A percentile compares a stretch with the other conserved stretches of the same genome.
Evolutionary conservation across 2,888 invertebrate species (phyloP).

Genomic region (Drosophila setosimentum): DNA sequence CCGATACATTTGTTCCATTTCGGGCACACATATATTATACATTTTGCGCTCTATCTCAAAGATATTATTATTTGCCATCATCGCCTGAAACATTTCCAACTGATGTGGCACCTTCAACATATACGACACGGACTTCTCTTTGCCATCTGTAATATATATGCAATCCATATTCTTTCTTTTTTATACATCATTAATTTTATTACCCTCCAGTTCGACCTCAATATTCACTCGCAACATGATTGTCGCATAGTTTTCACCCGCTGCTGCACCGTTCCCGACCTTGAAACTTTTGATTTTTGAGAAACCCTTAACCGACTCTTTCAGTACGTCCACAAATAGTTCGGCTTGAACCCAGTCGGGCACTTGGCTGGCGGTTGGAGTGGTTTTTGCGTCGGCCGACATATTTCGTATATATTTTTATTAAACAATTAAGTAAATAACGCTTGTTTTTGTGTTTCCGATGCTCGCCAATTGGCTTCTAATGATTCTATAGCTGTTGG

Average conservation of each 20-base stretch:
- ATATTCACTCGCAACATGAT: conserved; percentile 74
- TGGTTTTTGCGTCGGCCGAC: conserved; percentile 30
- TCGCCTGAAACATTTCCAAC: conserved; percentile 28
- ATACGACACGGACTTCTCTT: conserved; percentile 53
- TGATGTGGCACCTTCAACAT: conserved; percentile 67
- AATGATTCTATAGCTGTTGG: conserved; percentile 3
- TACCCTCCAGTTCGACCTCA: conserved; percentile 74
- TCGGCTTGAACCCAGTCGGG: conserved; percentile 61
- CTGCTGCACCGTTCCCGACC: conserved; percentile 52
- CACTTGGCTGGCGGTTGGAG: conserved; percentile 19
- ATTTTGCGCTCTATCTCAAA: conserved; percentile 76
- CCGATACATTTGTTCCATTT: conserved; percentile 74
- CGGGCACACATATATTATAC: conserved; percentile 71
- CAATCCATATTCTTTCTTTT: neutral
- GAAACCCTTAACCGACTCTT: conserved; percentile 46
- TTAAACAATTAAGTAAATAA: neutral
- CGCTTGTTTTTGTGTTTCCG: neutral
- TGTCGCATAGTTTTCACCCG: conserved; percentile 83
- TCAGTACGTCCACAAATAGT: conserved; percentile 50
- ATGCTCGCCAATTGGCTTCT: conserved; percentile 15
- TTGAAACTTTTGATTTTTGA: conserved; percentile 52
- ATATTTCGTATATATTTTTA: conserved; percentile 22
- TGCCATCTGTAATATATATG: conserved; percentile 37
- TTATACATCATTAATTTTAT: neutral
- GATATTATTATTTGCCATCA: conserved; percentile 49